Conservation (phyloP, 2,797 vertebrate genomes). For the Monodelphis domestica region DNA sequence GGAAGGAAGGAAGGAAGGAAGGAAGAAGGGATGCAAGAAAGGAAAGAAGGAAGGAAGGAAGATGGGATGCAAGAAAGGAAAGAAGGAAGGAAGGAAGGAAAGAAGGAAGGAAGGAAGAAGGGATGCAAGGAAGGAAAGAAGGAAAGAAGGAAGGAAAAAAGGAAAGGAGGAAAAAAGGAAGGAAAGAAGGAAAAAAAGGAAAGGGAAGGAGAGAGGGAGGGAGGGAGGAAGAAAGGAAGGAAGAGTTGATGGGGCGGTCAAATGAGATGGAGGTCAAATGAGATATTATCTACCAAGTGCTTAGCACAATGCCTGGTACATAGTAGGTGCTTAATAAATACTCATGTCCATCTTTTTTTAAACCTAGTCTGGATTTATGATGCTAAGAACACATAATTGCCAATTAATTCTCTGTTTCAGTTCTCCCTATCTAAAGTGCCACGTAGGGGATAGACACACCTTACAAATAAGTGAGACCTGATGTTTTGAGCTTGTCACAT, state of each 20-base stretch:
- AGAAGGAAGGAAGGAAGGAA: too few species aligned
- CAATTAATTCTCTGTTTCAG: neutral
- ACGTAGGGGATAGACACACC: neutral
- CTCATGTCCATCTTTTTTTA: neutral
- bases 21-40: rapidly evolving
- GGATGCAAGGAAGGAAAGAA: too few species aligned
- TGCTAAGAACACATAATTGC: neutral
- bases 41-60: too few species aligned
- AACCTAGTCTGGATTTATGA: neutral
- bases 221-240: too few species aligned
- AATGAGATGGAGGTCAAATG: neutral
- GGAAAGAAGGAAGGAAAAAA: too few species aligned
- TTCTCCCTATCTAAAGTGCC: neutral
- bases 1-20: too few species aligned
- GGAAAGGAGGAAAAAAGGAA: too few species aligned
- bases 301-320: neutral
- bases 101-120: too few species aligned
- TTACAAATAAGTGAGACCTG: neutral
- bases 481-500: neutral
- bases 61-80: too few species aligned
- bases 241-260: neutral
- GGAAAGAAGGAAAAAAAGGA: too few species aligned
- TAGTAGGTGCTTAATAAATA: neutral
- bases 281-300: neutral
- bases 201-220: too few species aligned